Evolutionary conservation across 1,140 invertebrate genomes (phyloP).

Genomic region (Hylaeus anthracinus): DNA sequence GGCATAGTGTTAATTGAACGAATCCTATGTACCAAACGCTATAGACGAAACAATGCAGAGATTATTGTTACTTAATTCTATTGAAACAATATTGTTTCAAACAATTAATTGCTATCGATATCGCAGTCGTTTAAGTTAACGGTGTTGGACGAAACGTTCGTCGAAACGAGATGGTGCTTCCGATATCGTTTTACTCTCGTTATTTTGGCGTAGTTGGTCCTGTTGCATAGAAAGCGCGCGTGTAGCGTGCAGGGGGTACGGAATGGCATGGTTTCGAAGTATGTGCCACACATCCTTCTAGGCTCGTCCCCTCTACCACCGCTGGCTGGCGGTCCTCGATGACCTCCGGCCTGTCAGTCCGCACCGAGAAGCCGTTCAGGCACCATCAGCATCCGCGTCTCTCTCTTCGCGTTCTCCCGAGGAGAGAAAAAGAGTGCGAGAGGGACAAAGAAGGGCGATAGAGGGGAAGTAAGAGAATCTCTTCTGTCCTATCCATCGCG

Average conservation of each 20-base stretch:
- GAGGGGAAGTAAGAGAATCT: constrained; percentile 8
- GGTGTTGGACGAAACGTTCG: too few relatives aligned
- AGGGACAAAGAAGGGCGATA: constrained; percentile 23
- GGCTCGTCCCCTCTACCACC: constrained; percentile 27
- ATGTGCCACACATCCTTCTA: constrained; percentile 23
- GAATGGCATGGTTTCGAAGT: constrained; percentile 42
- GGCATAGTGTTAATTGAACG: too few relatives aligned
- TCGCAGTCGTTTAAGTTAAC: too few relatives aligned
- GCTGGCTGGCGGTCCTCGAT: constrained; percentile 43
- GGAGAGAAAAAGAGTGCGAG: constrained; percentile 27
- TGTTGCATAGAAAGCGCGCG: background rate
- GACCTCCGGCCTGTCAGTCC: constrained; percentile 62
- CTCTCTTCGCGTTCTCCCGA: constrained; percentile 18
- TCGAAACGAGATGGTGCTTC: too few relatives aligned
- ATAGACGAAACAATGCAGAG: too few relatives aligned
- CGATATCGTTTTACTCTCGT: too few relatives aligned
- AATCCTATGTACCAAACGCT: too few relatives aligned
- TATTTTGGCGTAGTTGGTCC: too few relatives aligned
- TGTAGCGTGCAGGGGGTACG: constrained; percentile 2
- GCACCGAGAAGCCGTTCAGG: constrained; percentile 62
- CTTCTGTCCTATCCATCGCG: too few relatives aligned
- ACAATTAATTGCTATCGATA: too few relatives aligned
- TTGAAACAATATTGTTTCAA: too few relatives aligned
- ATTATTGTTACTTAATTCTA: too few relatives aligned
- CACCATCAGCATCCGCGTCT: constrained; percentile 48